Evolutionary conservation across 2,797 vertebrate species (phyloP), one percentile per base, ranked within the genome.

Genomic region (Myoxocephalus aenaeus): DNA sequence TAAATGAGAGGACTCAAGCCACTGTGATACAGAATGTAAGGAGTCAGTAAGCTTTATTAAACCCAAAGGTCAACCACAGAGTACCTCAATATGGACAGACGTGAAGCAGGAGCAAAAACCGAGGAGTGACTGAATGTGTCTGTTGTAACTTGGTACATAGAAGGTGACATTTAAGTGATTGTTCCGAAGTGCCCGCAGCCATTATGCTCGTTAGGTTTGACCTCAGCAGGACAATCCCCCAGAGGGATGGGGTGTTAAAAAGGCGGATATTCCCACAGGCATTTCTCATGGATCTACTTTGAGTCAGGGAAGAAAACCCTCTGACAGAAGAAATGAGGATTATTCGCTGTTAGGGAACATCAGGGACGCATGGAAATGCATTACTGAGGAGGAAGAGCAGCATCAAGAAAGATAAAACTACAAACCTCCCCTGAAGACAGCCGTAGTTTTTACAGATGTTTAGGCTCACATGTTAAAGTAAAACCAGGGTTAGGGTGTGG

Each of bases 201-300:
- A 69, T 64, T 72, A 36, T 8, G 40, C 42, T n/a, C 11, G n/a
- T 73, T 69, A 63, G 5, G 27, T 72, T 40, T 65, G 36, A 73
- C 10, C 50, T 58, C 4, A 32, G 54, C 18, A 51, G 14, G 5
- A 20, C 4, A 7, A 18, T 6, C 10, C 64, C 51, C 51, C 40
- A 29, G 66, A 53, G 20, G 15, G 36, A 50, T 11, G 27, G 8
- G 12, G 15, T 25, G 20, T 57, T 61, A 53, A 20, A 65, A 36
- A 46, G 71, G 4, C 17, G 13, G 18, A 40, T 50, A 40, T 63
- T 48, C 25, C 25, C 20, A 17, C 3, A 10, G 22, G 36, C 0
- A 5, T 34, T 18, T 50, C 34, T 25, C 1, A 17, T 3, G 54
- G 54, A 27, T 53, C 5, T 8, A 50, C 22, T 42, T 8, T 69